Base-by-base conservation (phyloP, 1,140 invertebrate genomes). In the Meloidogyne floridensis region DNA sequence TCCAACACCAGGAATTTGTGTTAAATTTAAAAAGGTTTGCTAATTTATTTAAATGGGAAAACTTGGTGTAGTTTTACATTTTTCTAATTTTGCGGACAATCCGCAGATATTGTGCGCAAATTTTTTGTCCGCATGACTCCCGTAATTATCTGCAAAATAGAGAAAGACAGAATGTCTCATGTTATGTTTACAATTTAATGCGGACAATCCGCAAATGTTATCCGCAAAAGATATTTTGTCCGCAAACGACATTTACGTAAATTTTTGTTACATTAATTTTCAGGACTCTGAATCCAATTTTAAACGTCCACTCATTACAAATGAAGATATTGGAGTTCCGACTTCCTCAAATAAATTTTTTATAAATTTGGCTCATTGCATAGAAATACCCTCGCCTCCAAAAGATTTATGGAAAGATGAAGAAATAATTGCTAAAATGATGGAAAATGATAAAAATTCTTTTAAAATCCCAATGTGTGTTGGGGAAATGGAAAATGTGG, bases 1-100 rank as follows among this genome's bases (percentile, higher is more conserved):
- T 10, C 82, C 82, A 18, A 79, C 74, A 13, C 80, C 83, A 10
- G 82, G 82, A 18, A 69, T 83, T 72, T 75, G 78, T 43, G 71
- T 83, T 20, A 83, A 83, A 84, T 83, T 83, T 75, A 83, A 18
- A 77, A 75, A 83, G 18, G 82, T 83, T 53, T 70, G 2, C 10
- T 5, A 10, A 5, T 47, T 32, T 9, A 20, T 70, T 42, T 15
- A 15, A 15, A 15, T 80, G 6, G 9, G 15, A 5, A 18, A 80
- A 80, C 11, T 42, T 80, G 47, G 47, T 47, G 47, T 47, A 4
- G 7, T 0, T 47, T 47, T 8, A 47, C 47, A 47, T 47, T 47
- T 47, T 47, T 47, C 0, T 47, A 6, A 6, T 47, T 47, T 47
- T 47, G 47, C 47, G 47, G 47, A 47, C 47, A 47, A 8, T 47